Conservation (phyloP, 2,113 vertebrate genomes). For the Bambusicola thoracicus region DNA sequence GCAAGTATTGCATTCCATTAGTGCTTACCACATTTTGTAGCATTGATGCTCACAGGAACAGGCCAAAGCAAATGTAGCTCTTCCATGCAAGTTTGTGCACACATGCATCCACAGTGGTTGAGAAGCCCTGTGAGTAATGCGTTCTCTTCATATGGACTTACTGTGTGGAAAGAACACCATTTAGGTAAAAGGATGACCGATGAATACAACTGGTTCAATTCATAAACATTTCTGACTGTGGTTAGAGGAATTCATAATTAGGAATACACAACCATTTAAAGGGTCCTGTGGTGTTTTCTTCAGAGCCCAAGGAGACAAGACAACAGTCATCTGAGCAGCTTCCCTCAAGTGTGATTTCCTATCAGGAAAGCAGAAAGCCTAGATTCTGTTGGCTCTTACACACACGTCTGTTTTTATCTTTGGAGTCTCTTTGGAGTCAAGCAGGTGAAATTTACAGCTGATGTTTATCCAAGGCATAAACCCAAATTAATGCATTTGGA, state of each 20-base stretch:
- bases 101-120: not conserved
- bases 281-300: not conserved
- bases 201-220: not conserved
- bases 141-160: not conserved
- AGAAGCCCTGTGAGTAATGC: not conserved
- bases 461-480: conserved; percentile 38
- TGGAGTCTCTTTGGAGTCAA: not conserved
- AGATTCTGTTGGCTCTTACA: not conserved
- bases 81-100: not conserved
- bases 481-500: conserved; percentile 26
- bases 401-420: conserved; percentile 12
- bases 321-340: not conserved
- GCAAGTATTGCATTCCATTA: not conserved
- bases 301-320: not conserved
- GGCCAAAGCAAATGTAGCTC: not conserved
- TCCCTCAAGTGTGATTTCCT: not conserved
- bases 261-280: not conserved
- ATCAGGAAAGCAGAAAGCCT: not conserved
- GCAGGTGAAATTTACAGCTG: conserved; percentile 13
- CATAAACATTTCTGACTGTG: not conserved
- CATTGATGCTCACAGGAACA: not conserved
- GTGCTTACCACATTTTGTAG: not conserved
- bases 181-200: not conserved
- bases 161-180: not conserved
- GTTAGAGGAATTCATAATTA: not conserved